Percentiles rank a stretch among this genome's conserved stretches.
Conservation (phyloP, 2,113 vertebrate species). For the Elanoides forficatus region DNA sequence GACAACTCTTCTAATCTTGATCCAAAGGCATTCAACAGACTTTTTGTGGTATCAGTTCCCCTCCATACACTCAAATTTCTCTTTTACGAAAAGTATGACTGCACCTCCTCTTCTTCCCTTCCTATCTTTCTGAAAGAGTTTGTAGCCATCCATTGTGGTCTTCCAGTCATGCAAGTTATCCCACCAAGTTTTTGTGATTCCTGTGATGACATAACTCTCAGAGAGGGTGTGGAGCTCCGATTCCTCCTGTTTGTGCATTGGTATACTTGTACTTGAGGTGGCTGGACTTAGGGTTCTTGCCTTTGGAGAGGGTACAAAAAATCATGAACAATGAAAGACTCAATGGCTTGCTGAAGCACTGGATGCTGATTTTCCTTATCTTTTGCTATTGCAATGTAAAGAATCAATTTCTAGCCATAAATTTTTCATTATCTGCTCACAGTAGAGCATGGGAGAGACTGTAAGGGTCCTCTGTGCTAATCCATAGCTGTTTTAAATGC, state of each 20-base stretch:
- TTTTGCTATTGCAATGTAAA: neutral
- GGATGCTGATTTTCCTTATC: neutral
- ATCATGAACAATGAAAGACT: neutral
- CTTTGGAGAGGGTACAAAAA: neutral
- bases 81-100: neutral
- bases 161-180: neutral
- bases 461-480: neutral
- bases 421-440: neutral
- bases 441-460: neutral
- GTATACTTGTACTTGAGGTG: no score
- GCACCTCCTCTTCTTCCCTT: neutral
- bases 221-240: rapidly evolving
- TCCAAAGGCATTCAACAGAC: rapidly evolving
- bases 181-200: neutral
- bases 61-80: neutral
- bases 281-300: neutral
- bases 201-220: neutral
- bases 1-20: neutral
- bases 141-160: neutral
- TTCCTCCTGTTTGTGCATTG: neutral
- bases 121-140: neutral
- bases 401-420: neutral
- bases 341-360: neutral
- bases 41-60: neutral
- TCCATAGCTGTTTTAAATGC: neutral